These are phyloP conservation scores for Heliopora coerulea DNA, from an alignment of 92 coral and sea anemone species.

Conservation along the genomic window DNA sequence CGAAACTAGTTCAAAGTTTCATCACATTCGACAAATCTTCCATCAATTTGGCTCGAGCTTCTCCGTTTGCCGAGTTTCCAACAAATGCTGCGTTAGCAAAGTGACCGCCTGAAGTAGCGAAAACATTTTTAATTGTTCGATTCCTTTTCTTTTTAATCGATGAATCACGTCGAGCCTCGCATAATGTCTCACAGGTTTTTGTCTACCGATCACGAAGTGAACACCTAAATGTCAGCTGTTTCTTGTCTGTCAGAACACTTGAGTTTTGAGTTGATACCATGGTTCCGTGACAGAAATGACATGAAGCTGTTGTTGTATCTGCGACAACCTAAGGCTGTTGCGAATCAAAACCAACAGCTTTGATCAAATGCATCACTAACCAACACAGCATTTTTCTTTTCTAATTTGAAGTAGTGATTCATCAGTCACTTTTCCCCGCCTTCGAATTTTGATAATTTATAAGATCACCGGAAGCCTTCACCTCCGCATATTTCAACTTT, in stretches of 20 bases:
- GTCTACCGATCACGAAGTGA: not conserved
- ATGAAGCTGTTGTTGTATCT: not conserved
- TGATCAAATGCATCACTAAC: no score
- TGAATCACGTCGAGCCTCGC: not conserved
- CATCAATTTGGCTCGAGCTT: no score
- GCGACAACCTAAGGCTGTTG: no score
- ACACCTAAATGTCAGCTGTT: conserved; percentile 3
- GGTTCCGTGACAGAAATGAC: not conserved
- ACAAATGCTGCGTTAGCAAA: no score
- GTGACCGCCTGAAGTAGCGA: not conserved
- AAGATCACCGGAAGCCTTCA: no score
- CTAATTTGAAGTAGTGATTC: conserved; percentile 22
- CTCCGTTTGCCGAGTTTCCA: no score
- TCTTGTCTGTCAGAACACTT: conserved; percentile 24
- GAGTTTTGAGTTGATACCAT: not conserved
- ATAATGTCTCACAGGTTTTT: not conserved
- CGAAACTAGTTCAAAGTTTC: no score
- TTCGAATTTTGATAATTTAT: not conserved
- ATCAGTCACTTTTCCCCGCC: conserved; percentile 32
- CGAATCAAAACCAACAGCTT: no score
- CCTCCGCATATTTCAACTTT: not conserved
- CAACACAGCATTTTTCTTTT: conserved; percentile 4
- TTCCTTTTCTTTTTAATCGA: not conserved
- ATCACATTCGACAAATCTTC: no score
- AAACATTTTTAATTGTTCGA: not conserved